Evolutionary conservation across 2,888 invertebrate genomes (phyloP), one percentile per base, ranked within the genome.

Genomic region (Cantharis lateralis): DNA sequence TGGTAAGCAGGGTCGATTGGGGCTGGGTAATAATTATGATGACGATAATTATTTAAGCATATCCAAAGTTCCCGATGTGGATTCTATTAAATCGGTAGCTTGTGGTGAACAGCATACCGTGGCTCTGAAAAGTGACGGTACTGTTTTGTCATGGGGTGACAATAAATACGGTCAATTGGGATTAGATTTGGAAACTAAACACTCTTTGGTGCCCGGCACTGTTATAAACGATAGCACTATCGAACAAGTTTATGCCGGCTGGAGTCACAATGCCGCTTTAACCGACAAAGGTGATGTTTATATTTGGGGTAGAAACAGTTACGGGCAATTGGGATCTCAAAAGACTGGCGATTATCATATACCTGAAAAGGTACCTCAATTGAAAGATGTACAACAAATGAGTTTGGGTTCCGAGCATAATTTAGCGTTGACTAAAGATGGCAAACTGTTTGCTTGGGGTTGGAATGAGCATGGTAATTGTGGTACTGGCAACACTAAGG

Each of bases 401-500:
- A 91, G 91, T 80, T 87, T 93, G 81, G 96, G 96, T 1, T 95
- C 96, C 0, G 96, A 96, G 84, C 96, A 96, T 84, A 94, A 93
- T 66, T 86, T 96, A 80, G 93, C 93, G 78, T 87, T 95, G 79
- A 91, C 91, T 82, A 91, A 89, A 78, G 91, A 92, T 75, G 93
- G 93, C 32, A 89, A 90, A 70, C 86, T 96, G 7, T 93, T 92
- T 84, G 91, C 93, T 16, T 96, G 96, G 96, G 96, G 96, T 0
- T 96, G 96, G 96, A 96, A 96, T 88, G 96, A 96, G 84, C 96
- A 96, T 88, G 95, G 94, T 62, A 96, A 94, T 86, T 96, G 96
- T 83, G 96, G 96, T 72, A 93, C 92, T 81, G 92, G 92, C 72
- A 87, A 87, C 78, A 88, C 86, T 26, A 85, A 87, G 71, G 88